Evolutionary conservation across 2,113 vertebrate genomes (phyloP).

Genomic region (Myotis yumanensis): DNA sequence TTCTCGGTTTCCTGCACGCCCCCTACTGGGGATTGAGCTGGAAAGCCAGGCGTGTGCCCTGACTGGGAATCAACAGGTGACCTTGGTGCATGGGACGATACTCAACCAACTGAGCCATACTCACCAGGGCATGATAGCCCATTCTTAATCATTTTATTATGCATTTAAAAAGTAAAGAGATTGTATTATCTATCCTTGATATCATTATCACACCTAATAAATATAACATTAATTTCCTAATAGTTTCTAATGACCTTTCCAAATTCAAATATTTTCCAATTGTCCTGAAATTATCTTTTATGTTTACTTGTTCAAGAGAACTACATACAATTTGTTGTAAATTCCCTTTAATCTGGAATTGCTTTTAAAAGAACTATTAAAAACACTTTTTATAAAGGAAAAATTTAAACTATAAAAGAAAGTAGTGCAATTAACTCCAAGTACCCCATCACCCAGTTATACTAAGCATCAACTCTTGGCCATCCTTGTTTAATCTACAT

Average conservation of each 20-base stretch:
- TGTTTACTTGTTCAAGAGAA: slow-evolving; percentile 15
- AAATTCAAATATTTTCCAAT: not conserved
- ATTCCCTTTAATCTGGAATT: not conserved
- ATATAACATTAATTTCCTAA: not conserved
- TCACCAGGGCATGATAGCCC: not conserved
- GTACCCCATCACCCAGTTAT: not conserved
- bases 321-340: not conserved
- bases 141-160: not conserved
- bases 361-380: not conserved
- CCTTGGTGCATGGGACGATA: not conserved
- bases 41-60: not conserved
- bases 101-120: not conserved
- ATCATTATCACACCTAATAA: not conserved
- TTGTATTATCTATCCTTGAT: not conserved
- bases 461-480: not conserved
- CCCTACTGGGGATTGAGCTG: not conserved
- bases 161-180: not conserved
- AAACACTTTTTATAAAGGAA: not conserved
- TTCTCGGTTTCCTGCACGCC: not conserved
- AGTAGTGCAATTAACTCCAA: not conserved
- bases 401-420: not conserved
- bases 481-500: not conserved
- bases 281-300: not conserved
- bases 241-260: not conserved
- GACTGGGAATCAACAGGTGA: not conserved